A percentile compares a stretch with the other conserved stretches of the same genome.
phyloP scores from a whole-genome alignment of 2,113 vertebrate species.

The Ptychochromis oligacanthus region DNA sequence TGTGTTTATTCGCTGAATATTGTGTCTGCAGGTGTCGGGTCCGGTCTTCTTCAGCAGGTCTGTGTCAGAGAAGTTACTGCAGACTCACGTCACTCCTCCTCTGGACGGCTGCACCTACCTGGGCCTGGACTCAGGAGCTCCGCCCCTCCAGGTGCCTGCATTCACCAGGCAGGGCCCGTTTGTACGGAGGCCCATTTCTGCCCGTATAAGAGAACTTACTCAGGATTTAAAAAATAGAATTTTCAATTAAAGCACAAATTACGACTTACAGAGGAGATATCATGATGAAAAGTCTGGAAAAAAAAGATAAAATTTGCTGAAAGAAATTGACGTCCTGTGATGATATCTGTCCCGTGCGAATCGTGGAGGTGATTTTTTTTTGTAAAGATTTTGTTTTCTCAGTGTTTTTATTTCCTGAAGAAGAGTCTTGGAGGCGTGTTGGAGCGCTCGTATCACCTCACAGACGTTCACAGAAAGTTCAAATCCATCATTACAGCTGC shows the following conservation, averaged over 20 bases:
- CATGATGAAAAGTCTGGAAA: not conserved
- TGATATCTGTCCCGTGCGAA: not conserved
- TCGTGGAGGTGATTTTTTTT: not conserved
- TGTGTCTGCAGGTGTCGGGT: constrained; percentile 86
- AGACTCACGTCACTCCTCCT: constrained; percentile 88
- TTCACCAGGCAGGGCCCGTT: not conserved
- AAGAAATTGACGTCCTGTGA: too few species aligned
- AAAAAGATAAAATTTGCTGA: not conserved
- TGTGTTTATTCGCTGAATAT: too few species aligned
- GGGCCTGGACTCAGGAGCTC: constrained; percentile 93
- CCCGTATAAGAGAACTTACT: not conserved
- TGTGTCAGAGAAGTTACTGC: constrained; percentile 89
- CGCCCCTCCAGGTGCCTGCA: constrained; percentile 85
- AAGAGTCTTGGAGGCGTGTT: too few species aligned
- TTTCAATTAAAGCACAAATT: too few species aligned
- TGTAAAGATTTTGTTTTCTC: not conserved
- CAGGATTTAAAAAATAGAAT: rapidly evolving
- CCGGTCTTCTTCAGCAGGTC: constrained; percentile 89
- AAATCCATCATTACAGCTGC: not conserved
- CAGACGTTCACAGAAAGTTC: not conserved
- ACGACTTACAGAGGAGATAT: not conserved
- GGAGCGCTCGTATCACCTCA: too few species aligned
- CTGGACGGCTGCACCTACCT: constrained; percentile 95
- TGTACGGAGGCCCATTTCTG: not conserved
- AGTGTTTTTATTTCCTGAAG: too few species aligned